phyloP scores from a whole-genome alignment of 2,113 vertebrate species.

The Rafetus swinhoei region DNA sequence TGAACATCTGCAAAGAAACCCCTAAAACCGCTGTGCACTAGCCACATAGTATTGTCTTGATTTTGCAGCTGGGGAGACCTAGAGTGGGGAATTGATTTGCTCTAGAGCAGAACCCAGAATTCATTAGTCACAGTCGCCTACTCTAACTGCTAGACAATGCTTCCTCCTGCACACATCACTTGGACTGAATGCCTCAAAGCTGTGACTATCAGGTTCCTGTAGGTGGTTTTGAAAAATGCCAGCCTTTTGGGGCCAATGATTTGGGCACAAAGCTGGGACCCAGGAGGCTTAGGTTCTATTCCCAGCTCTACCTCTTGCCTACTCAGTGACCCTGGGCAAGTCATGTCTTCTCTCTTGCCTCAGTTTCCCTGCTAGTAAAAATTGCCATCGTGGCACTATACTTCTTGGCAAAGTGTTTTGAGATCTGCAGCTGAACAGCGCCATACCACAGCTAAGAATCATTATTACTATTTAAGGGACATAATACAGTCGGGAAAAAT shows the following conservation, averaged over 20 bases:
- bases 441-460: rapidly evolving
- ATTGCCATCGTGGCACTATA: too few species aligned
- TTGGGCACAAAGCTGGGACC: not conserved
- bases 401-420: not conserved
- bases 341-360: not conserved
- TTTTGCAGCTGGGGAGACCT: not conserved
- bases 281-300: not conserved
- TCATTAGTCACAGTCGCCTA: not conserved
- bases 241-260: not conserved
- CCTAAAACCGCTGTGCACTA: not conserved
- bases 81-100: not conserved
- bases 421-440: not conserved
- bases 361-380: not conserved
- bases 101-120: not conserved
- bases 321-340: not conserved
- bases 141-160: not conserved
- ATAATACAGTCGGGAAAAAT: rapidly evolving
- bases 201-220: not conserved
- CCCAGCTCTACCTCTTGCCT: not conserved
- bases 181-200: not conserved
- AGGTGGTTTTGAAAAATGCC: not conserved
- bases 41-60: not conserved
- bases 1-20: not conserved
- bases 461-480: not conserved
- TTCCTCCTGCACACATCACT: not conserved